Conservation (phyloP, 2,888 invertebrate genomes). For the Rosalia funebris region DNA sequence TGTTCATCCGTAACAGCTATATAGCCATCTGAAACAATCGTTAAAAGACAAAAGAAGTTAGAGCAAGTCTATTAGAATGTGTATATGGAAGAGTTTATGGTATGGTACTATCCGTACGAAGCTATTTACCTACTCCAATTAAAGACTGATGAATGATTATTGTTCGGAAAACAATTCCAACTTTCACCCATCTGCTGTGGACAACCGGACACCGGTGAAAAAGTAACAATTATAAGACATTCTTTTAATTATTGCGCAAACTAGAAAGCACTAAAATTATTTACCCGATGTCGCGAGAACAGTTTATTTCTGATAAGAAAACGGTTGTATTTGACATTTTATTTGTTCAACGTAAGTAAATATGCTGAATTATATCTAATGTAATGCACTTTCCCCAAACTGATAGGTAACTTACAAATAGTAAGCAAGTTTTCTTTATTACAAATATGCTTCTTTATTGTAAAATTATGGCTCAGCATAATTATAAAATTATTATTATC, state of each 20-base stretch:
- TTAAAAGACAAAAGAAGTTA: slow-evolving; percentile 60
- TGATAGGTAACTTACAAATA: too few species aligned
- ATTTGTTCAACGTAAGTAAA: background rate
- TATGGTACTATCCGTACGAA: slow-evolving; percentile 55
- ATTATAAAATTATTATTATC: too few species aligned
- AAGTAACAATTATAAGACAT: background rate
- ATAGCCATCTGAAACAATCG: slow-evolving; percentile 56
- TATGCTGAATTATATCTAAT: too few species aligned
- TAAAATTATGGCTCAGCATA: too few species aligned
- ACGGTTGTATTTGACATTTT: background rate
- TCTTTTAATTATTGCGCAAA: background rate
- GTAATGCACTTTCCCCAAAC: background rate
- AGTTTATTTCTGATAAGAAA: too few species aligned
- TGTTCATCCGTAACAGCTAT: slow-evolving; percentile 45
- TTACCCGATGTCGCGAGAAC: background rate
- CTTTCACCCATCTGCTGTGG: slow-evolving; percentile 57
- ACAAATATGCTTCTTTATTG: too few species aligned
- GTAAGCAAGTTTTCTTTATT: too few species aligned
- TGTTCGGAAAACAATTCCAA: slow-evolving; percentile 62
- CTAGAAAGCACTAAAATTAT: background rate
- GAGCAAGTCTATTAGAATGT: slow-evolving; percentile 60
- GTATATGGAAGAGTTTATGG: slow-evolving; percentile 61
- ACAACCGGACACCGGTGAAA: slow-evolving; percentile 28
- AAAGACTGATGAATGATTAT: slow-evolving; percentile 64
- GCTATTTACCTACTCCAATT: slow-evolving; percentile 65